Percentiles rank a stretch among this genome's conserved stretches.
Evolutionary conservation across 2,797 vertebrate genomes (phyloP).

Genomic region (Leptoclinus maculatus): DNA sequence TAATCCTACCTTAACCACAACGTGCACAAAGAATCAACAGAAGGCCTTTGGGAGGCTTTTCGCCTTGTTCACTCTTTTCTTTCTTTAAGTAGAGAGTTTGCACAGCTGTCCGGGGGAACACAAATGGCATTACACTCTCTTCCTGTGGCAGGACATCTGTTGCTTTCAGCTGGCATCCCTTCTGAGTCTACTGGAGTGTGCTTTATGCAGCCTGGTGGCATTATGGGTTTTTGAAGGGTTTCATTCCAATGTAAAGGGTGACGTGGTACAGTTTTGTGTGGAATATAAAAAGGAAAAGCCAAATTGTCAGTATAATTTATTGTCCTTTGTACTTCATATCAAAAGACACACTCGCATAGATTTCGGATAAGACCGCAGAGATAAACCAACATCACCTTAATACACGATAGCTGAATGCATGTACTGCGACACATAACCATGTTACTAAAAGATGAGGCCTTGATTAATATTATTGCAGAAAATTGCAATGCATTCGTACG

Average conservation of each 20-base stretch:
- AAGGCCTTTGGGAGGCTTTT: conserved; percentile 39
- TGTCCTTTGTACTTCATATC: neutral
- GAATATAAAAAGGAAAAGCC: conserved; percentile 4
- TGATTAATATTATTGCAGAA: neutral
- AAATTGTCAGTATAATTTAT: neutral
- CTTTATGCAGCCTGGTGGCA: conserved; percentile 44
- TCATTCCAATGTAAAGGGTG: neutral
- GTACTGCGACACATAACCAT: neutral
- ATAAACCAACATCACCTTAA: neutral
- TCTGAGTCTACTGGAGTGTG: conserved; percentile 40
- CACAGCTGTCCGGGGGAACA: conserved; percentile 65
- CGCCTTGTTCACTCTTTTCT: conserved; percentile 32
- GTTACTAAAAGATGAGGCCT: neutral
- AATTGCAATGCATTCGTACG: neutral
- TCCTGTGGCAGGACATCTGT: conserved; percentile 73
- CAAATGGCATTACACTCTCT: conserved; percentile 61
- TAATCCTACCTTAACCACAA: conserved; percentile 49
- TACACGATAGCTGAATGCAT: neutral
- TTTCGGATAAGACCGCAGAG: neutral
- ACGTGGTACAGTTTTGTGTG: conserved; percentile 1
- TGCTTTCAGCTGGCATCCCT: conserved; percentile 64
- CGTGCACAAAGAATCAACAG: conserved; percentile 35
- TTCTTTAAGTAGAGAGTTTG: conserved; percentile 55
- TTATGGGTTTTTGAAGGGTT: conserved; percentile 13
- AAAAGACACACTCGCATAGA: neutral